Evolutionary conservation across 2,113 vertebrate genomes (phyloP).

Genomic region (human (Homo sapiens)): GRCh38 chr15:79220001-79220500

Average conservation of each 20-base stretch:
- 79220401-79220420: not conserved
- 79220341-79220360: not conserved
- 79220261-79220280: not conserved
- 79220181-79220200: not conserved
- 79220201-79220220: not conserved
- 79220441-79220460: not conserved
- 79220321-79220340: not conserved
- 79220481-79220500: not conserved
- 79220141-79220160: not conserved
- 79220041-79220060: not conserved
- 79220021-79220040: accelerated
- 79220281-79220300: not conserved
- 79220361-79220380: not conserved
- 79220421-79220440: not conserved
- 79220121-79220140: not conserved
- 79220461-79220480: not conserved
- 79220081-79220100: not conserved
- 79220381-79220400: not conserved
- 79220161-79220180: not conserved
- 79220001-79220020: not conserved
- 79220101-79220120: not conserved
- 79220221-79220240: not conserved
- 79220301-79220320: not conserved
- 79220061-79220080: not conserved
- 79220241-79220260: not conserved